Evolutionary conservation across 2,888 invertebrate species (phyloP).

Genomic region (Mythimna impura): DNA sequence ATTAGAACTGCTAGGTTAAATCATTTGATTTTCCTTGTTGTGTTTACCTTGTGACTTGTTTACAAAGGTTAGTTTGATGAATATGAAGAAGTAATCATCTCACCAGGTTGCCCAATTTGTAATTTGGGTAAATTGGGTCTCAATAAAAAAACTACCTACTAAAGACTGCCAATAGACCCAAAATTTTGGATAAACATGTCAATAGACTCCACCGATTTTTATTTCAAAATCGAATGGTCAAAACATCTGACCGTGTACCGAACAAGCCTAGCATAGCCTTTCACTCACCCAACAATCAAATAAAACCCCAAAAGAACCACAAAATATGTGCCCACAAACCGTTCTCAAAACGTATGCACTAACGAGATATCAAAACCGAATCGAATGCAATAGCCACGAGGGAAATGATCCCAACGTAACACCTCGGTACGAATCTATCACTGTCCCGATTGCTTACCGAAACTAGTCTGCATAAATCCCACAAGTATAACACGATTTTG

Average conservation of each 20-base stretch:
- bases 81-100: no score
- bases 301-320: neutral
- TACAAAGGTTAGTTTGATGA: no score
- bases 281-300: neutral
- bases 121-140: no score
- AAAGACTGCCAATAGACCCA: no score
- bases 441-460: conserved; percentile 81
- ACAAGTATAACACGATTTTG: conserved; percentile 87
- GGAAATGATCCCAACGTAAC: conserved; percentile 68
- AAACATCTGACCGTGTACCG: neutral
- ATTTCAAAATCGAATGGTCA: no score
- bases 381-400: conserved; percentile 67
- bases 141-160: no score
- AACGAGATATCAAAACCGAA: conserved; percentile 65
- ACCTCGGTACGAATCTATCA: conserved; percentile 83
- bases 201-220: no score
- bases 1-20: no score
- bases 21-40: no score
- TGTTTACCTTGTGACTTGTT: no score
- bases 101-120: no score
- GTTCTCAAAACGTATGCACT: conserved; percentile 61
- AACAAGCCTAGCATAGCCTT: neutral
- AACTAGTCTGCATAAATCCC: conserved; percentile 84
- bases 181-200: no score
- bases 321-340: conserved; percentile 34